Evolutionary conservation across 2,113 vertebrate species (phyloP), one percentile per base, ranked within the genome.

Genomic region (Chamaea fasciata): DNA sequence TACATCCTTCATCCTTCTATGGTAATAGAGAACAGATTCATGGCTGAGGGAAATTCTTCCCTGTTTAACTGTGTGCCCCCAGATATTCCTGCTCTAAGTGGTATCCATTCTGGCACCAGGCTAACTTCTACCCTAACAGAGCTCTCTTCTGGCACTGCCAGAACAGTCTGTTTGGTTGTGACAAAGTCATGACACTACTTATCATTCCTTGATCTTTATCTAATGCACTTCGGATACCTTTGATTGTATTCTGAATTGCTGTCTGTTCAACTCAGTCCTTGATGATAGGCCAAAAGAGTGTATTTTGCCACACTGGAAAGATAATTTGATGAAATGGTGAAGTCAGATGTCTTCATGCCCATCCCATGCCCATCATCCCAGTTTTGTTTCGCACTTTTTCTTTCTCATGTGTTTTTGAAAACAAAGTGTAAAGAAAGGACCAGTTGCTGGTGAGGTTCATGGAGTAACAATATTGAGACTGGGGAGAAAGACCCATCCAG

Each of bases 311-410:
- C 24, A 41, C 13, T 46, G 47, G 65, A 42, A 76, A 89, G 35
- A 17, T 17, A 83, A 26, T 21, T 69, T 49, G 73, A n/a, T 80
- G 28, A 60, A 91, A 71, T 56, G 2, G 33, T 31, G 20, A 89
- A 70, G 46, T 73, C 77, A 67, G n/a, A 67, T 24, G 9, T 67
- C n/a, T 87, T 76, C 47, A 22, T 52, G 21, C 2, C 33, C 37
- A 20, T 18, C 4, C 18, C 12, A 28, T 59, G 44, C 3, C 7
- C 3, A 5, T 7, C 5, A 13, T 46, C 4, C 10, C 4, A 19
- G 4, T 49, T 67, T 87, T 64, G 11, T 39, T 69, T 82, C 21
- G 31, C 10, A 1, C 30, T 59, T 91, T 44, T 65, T 59, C 13
- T 62, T 78, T 52, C 13, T n/a, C 13, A 8, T 0, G 1, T 33